phyloP scores from a whole-genome alignment of 2,888 invertebrate genomes.

The Gymnocheta viridis region DNA sequence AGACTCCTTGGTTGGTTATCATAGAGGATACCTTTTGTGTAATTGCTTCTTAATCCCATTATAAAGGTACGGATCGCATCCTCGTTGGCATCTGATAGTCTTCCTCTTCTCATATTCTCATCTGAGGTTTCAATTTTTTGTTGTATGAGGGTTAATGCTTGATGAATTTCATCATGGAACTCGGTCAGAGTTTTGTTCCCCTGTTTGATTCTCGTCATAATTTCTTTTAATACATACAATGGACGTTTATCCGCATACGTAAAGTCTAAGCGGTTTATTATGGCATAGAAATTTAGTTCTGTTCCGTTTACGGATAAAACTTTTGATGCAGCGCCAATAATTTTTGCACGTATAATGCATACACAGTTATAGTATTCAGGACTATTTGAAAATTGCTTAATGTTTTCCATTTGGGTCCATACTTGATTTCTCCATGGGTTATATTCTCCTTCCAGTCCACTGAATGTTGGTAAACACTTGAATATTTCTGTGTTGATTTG shows the following conservation, averaged over 20 bases:
- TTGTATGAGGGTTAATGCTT: neutral
- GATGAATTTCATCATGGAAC: neutral
- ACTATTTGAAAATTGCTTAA: neutral
- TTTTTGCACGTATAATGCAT: neutral
- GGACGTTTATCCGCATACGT: neutral
- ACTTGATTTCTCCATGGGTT: no score
- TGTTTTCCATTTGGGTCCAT: neutral
- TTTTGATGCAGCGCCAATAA: constrained; percentile 1
- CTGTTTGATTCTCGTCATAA: neutral
- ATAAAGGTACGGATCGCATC: neutral
- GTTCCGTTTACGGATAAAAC: neutral
- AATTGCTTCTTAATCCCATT: neutral
- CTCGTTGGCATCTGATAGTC: neutral
- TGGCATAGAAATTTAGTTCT: neutral
- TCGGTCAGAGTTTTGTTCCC: neutral
- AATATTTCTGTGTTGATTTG: no score
- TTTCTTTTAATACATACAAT: neutral
- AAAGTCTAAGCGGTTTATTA: neutral
- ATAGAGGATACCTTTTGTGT: neutral
- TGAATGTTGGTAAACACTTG: no score
- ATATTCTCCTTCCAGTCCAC: no score
- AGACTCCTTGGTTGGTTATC: neutral
- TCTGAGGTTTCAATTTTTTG: neutral
- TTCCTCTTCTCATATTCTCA: neutral
- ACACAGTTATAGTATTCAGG: neutral